phyloP scores from a whole-genome alignment of 2,888 invertebrate genomes.

The Nemotelus nigrinus region DNA sequence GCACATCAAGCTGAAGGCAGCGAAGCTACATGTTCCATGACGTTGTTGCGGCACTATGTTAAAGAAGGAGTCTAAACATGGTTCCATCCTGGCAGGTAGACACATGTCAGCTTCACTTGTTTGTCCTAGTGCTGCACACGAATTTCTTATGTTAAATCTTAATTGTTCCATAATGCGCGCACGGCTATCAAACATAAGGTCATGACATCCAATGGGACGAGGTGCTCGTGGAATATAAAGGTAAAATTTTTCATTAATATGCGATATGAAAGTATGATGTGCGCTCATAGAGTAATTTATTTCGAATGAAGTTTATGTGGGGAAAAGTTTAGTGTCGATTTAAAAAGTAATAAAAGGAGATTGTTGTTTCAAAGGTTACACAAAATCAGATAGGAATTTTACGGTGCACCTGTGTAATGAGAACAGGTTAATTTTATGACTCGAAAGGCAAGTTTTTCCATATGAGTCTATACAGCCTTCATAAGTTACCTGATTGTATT shows the following conservation, averaged over 20 bases:
- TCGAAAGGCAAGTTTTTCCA: too few relatives aligned
- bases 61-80: neutral
- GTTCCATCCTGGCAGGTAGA: neutral
- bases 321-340: neutral
- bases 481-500: too few relatives aligned
- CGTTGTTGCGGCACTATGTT: neutral
- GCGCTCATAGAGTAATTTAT: constrained; percentile 13
- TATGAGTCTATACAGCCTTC: too few relatives aligned
- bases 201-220: neutral
- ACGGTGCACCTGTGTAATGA: too few relatives aligned
- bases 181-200: constrained; percentile 26
- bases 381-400: too few relatives aligned
- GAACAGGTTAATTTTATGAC: too few relatives aligned
- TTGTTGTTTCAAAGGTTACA: neutral
- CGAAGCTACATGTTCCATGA: constrained; percentile 5
- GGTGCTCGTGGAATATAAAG: constrained; percentile 9
- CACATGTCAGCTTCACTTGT: neutral
- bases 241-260: constrained; percentile 35
- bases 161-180: constrained; percentile 18
- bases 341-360: constrained; percentile 2
- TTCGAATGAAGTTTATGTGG: neutral
- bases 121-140: neutral
- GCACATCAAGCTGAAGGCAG: constrained; percentile 18
- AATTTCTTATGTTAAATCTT: constrained; percentile 1
- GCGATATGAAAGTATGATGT: constrained; percentile 15